Conservation (phyloP, 2,113 vertebrate genomes). For the Scolopax mira region DNA sequence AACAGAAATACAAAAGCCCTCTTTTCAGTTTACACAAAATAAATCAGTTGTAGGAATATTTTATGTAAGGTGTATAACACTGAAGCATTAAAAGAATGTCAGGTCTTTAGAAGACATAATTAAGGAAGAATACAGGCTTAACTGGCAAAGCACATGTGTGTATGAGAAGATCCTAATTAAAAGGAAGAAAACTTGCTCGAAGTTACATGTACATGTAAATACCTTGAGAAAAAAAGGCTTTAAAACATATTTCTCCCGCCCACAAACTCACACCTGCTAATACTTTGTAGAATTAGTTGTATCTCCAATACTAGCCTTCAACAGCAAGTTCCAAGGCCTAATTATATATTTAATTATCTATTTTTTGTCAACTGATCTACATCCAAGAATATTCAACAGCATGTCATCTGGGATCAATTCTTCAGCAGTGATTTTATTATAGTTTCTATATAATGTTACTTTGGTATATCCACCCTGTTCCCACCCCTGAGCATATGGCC, state of each 20-base stretch:
- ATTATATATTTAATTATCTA: constrained; percentile 62
- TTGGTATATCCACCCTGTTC: constrained; percentile 7
- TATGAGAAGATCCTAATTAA: not conserved
- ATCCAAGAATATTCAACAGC: constrained; percentile 17
- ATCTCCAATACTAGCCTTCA: not conserved
- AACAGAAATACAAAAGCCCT: not conserved
- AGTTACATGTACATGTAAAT: not conserved
- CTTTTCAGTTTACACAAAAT: not conserved
- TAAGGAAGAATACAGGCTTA: not conserved
- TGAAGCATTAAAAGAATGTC: no score
- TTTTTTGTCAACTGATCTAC: constrained; percentile 55
- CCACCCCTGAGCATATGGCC: constrained; percentile 11
- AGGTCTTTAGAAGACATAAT: not conserved
- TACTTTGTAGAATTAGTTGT: not conserved
- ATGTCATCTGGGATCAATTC: constrained; percentile 61
- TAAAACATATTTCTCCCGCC: not conserved
- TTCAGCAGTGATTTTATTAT: constrained; percentile 52
- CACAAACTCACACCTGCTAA: not conserved
- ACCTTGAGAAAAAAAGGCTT: not conserved
- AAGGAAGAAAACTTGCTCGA: not conserved
- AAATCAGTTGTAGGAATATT: not conserved
- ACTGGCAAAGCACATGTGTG: not conserved
- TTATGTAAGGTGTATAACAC: not conserved
- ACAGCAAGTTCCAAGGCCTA: constrained; percentile 4
- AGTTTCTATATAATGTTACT: constrained; percentile 40